phyloP scores from a whole-genome alignment of 2,888 invertebrate genomes.

The Lymantria monacha region DNA sequence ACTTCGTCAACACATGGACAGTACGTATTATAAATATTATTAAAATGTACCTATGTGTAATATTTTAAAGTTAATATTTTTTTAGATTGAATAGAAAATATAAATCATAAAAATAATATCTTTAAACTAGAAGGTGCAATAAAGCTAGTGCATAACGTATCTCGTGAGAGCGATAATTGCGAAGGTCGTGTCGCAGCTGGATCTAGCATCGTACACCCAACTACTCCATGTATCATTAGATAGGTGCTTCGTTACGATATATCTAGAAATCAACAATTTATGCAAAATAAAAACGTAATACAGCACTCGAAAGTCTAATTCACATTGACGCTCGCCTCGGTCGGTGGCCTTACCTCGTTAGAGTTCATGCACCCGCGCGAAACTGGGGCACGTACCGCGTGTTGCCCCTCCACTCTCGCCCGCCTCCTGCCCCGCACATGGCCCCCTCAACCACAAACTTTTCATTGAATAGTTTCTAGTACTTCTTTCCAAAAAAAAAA shows the following conservation, averaged over 20 bases:
- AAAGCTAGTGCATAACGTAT: conserved; percentile 38
- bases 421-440: conserved; percentile 22
- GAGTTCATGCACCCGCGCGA: conserved; percentile 81
- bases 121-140: conserved; percentile 1
- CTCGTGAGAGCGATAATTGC: conserved; percentile 65
- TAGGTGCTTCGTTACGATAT: conserved; percentile 73
- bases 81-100: no score
- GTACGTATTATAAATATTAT: no score
- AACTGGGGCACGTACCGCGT: conserved; percentile 80
- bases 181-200: conserved; percentile 78
- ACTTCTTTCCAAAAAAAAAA: background rate
- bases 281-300: conserved; percentile 44
- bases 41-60: no score
- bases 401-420: conserved; percentile 49
- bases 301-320: conserved; percentile 51
- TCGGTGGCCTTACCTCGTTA: conserved; percentile 83
- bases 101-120: no score
- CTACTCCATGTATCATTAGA: conserved; percentile 72
- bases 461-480: conserved; percentile 75
- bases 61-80: no score
- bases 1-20: no score
- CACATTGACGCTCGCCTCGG: conserved; percentile 55
- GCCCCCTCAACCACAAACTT: conserved; percentile 72
- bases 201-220: conserved; percentile 69
- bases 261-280: conserved; percentile 42